Evolutionary conservation across 2,888 invertebrate genomes (phyloP).

Genomic region (Suillia variegata): DNA sequence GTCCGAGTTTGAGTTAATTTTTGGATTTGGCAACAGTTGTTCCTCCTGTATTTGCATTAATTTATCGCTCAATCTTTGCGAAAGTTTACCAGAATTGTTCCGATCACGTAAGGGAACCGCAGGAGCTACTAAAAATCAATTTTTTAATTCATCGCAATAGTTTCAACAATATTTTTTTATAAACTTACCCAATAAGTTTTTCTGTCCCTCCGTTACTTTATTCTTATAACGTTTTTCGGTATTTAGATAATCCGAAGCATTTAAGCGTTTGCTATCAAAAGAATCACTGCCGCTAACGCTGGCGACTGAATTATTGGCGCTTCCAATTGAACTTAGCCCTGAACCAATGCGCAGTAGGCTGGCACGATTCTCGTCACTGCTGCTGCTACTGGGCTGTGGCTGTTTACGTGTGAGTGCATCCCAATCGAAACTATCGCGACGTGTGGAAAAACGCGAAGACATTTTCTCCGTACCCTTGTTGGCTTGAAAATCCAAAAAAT

Average conservation of each 20-base stretch:
- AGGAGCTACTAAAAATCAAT: background rate
- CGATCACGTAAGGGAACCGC: constrained; percentile 44
- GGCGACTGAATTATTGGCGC: constrained; percentile 25
- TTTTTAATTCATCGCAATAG: background rate
- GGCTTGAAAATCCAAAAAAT: constrained; percentile 53
- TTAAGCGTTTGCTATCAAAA: constrained; percentile 25
- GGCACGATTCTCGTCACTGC: constrained; percentile 33
- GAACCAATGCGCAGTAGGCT: constrained; percentile 27
- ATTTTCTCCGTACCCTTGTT: constrained; percentile 44
- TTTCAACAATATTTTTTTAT: background rate
- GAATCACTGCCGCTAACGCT: constrained; percentile 31
- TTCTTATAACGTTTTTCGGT: background rate
- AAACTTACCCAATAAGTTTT: too few relatives aligned
- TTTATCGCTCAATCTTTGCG: constrained; percentile 25
- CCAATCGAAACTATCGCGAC: constrained; percentile 58
- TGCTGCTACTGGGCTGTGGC: too few relatives aligned
- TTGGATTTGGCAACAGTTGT: constrained; percentile 27
- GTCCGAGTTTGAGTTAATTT: constrained; percentile 23
- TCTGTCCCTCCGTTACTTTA: too few relatives aligned
- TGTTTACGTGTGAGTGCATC: constrained; percentile 44
- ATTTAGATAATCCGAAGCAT: constrained; percentile 20
- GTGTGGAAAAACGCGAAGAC: constrained; percentile 39
- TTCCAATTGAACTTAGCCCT: constrained; percentile 27
- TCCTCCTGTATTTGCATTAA: constrained; percentile 51
- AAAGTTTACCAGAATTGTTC: constrained; percentile 37